A percentile compares a stretch with the other conserved stretches of the same genome.
Conservation (phyloP, 2,888 invertebrate genomes). For the Gastrophysa polygoni region DNA sequence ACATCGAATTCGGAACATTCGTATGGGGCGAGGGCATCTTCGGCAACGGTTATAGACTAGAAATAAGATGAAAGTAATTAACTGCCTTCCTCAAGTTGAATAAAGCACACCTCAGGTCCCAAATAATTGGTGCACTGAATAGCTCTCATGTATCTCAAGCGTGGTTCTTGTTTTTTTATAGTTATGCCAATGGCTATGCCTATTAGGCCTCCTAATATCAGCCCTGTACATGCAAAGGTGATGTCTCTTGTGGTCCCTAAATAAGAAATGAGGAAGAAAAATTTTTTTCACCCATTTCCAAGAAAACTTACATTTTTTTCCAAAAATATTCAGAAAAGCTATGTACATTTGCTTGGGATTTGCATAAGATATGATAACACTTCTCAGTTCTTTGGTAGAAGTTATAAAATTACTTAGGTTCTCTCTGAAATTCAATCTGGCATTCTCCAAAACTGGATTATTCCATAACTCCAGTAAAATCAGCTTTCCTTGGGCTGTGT, state of each 20-base stretch:
- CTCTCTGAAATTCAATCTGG: constrained; percentile 42
- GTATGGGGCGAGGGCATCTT: constrained; percentile 62
- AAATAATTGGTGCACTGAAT: constrained; percentile 59
- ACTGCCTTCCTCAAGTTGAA: not conserved
- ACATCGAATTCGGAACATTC: constrained; percentile 63
- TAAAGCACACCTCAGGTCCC: constrained; percentile 58
- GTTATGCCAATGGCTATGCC: constrained; percentile 56
- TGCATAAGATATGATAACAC: constrained; percentile 35
- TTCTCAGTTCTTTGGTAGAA: constrained; percentile 41
- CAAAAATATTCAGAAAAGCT: constrained; percentile 43
- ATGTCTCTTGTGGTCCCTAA: constrained; percentile 59
- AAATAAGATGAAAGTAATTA: constrained; percentile 29
- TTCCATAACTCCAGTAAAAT: constrained; percentile 44
- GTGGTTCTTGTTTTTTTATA: constrained; percentile 48
- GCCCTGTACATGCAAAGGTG: constrained; percentile 56
- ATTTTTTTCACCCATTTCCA: too few species aligned
- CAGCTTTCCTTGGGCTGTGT: constrained; percentile 44
- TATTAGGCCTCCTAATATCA: constrained; percentile 56
- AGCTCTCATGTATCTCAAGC: constrained; percentile 59
- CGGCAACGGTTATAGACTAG: constrained; percentile 62
- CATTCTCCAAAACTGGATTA: constrained; percentile 41
- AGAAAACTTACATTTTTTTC: constrained; percentile 51
- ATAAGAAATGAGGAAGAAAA: too few species aligned
- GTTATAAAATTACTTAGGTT: constrained; percentile 40
- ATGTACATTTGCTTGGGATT: constrained; percentile 47